These are phyloP conservation scores for Arge pagana DNA, from an alignment of 2,888 invertebrate species.

Conservation along the genomic window DNA sequence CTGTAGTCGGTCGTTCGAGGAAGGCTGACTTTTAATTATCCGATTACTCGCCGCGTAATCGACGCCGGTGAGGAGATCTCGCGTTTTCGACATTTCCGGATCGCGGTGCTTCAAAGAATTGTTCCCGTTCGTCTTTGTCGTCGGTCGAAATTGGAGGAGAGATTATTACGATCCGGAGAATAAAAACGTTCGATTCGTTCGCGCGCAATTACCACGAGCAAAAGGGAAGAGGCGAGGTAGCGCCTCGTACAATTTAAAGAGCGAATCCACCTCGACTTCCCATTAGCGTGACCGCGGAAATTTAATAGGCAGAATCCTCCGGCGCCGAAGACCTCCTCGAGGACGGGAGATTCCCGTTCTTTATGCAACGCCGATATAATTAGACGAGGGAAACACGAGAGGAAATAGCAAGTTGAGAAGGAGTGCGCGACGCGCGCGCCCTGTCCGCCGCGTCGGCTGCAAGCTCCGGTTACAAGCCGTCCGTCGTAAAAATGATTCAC, in stretches of 20 bases:
- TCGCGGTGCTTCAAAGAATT: too few species aligned
- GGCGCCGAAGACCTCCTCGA: not conserved
- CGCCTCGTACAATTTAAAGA: not conserved
- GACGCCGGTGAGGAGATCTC: too few species aligned
- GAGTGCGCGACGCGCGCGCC: not conserved
- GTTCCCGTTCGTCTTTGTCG: too few species aligned
- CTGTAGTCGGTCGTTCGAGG: too few species aligned
- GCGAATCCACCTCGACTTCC: conserved; percentile 7
- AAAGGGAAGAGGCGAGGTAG: not conserved
- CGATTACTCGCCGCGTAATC: too few species aligned
- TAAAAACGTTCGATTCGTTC: not conserved
- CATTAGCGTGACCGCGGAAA: conserved; percentile 8
- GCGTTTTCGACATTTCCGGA: too few species aligned
- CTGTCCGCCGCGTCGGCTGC: not conserved
- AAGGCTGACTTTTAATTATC: too few species aligned
- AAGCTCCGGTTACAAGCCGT: conserved; percentile 7
- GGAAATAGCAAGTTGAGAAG: conserved; percentile 3
- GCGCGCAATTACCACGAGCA: conserved; percentile 4
- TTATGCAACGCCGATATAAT: conserved; percentile 12
- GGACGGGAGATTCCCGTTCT: not conserved
- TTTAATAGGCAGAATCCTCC: not conserved
- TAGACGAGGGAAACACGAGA: conserved; percentile 17
- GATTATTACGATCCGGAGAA: too few species aligned
- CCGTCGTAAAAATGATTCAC: conserved; percentile 12
- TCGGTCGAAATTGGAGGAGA: too few species aligned